Percentiles rank a stretch among this genome's conserved stretches.
These are phyloP conservation scores for Pachycephus smyrnensis DNA, from an alignment of 2,888 invertebrate genomes.

Conservation along the genomic window DNA sequence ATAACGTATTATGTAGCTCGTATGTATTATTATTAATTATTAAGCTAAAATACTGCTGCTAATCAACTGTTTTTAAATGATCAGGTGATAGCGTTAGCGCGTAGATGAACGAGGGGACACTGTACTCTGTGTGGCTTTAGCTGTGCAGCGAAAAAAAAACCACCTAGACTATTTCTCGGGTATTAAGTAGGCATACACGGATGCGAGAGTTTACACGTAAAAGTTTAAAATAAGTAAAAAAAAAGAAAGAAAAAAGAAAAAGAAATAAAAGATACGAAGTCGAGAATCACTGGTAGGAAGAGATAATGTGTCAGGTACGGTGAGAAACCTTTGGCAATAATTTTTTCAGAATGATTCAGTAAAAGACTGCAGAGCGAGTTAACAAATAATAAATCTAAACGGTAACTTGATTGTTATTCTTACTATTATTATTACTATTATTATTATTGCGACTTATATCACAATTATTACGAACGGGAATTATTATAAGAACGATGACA, in stretches of 20 bases:
- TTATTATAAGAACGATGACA: slow-evolving; percentile 16
- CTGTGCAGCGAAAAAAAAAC: slow-evolving; percentile 1
- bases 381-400: slow-evolving; percentile 14
- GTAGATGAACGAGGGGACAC: not conserved
- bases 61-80: not conserved
- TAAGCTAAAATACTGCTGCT: not conserved
- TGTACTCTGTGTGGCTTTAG: slow-evolving; percentile 15
- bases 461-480: slow-evolving; percentile 23
- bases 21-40: not conserved
- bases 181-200: not conserved
- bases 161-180: not conserved
- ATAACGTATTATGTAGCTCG: not conserved
- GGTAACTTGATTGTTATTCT: not conserved
- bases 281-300: not conserved
- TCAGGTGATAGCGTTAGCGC: not conserved
- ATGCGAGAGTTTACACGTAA: not conserved
- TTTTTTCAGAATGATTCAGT: slow-evolving; percentile 19
- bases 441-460: not conserved
- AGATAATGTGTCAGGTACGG: not conserved
- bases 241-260: not conserved
- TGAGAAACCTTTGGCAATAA: slow-evolving; percentile 23
- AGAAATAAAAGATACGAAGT: not conserved
- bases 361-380: slow-evolving; percentile 23
- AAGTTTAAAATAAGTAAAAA: not conserved
- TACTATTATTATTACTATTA: slow-evolving; percentile 12